Percentiles rank a stretch among this genome's conserved stretches.
These are phyloP conservation scores for Elegia similella DNA, from an alignment of 2,888 invertebrate genomes.

Conservation along the genomic window DNA sequence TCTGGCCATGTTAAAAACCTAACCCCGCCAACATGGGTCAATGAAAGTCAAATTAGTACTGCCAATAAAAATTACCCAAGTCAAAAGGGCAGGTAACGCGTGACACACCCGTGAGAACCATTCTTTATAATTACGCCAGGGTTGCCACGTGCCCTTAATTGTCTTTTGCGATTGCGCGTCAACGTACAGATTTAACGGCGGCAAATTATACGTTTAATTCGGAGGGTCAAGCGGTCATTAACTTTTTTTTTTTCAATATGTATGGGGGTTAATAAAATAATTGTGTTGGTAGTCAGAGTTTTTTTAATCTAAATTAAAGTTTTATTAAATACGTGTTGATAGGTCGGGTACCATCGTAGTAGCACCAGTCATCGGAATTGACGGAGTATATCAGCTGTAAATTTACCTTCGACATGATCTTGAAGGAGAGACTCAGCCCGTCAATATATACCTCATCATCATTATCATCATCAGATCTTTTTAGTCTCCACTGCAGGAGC, in stretches of 20 bases:
- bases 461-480: no score
- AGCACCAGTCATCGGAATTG: no score
- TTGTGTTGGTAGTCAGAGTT: no score
- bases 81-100: conserved; percentile 44
- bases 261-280: background rate
- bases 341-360: no score
- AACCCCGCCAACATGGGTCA: background rate
- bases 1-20: no score
- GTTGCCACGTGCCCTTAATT: conserved; percentile 66
- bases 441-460: no score
- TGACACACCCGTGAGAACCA: conserved; percentile 42
- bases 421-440: no score
- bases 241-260: conserved; percentile 18
- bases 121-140: conserved; percentile 45
- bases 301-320: no score
- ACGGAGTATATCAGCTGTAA: no score
- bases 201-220: conserved; percentile 58
- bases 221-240: conserved; percentile 31
- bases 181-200: conserved; percentile 46
- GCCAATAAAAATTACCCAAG: conserved; percentile 21
- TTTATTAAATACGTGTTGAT: no score
- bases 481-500: no score
- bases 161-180: conserved; percentile 41
- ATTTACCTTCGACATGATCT: no score
- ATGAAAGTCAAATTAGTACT: conserved; percentile 5